These are phyloP conservation scores for Oncopodura yosiiana DNA, from an alignment of 1,140 invertebrate species.

Conservation along the genomic window DNA sequence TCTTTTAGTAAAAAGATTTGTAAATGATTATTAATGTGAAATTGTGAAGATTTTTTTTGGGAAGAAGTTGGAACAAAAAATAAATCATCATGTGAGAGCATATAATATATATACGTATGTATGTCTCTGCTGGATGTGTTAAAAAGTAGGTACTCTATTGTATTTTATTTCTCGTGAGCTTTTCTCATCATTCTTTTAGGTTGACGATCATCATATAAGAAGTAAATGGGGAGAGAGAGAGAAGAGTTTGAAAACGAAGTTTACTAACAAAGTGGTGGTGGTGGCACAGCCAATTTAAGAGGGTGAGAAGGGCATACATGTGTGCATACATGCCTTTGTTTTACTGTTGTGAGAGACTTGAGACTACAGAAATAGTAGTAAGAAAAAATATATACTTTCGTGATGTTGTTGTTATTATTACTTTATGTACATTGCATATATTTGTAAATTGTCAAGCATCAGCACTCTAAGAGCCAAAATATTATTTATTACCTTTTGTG, in stretches of 20 bases:
- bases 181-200: constrained; percentile 6
- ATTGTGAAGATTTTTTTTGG: constrained; percentile 2
- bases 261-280: constrained; percentile 2
- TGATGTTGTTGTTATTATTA: too few relatives aligned
- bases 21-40: constrained; percentile 30
- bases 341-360: too few relatives aligned
- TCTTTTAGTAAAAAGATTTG: background rate
- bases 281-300: constrained; percentile 15
- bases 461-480: too few relatives aligned
- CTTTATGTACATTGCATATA: too few relatives aligned
- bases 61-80: constrained; percentile 2
- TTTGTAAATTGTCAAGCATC: too few relatives aligned
- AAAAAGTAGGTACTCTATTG: background rate
- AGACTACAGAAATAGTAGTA: too few relatives aligned
- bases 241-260: too few relatives aligned
- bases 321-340: background rate
- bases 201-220: too few relatives aligned
- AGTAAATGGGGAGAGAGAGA: too few relatives aligned
- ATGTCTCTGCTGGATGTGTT: background rate
- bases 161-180: background rate
- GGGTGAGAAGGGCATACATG: constrained; percentile 27
- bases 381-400: too few relatives aligned
- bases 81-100: constrained; percentile 21
- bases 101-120: too few relatives aligned
- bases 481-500: too few relatives aligned